Conservation (phyloP, 2,113 vertebrate genomes). For the Malaclemys terrapin region DNA sequence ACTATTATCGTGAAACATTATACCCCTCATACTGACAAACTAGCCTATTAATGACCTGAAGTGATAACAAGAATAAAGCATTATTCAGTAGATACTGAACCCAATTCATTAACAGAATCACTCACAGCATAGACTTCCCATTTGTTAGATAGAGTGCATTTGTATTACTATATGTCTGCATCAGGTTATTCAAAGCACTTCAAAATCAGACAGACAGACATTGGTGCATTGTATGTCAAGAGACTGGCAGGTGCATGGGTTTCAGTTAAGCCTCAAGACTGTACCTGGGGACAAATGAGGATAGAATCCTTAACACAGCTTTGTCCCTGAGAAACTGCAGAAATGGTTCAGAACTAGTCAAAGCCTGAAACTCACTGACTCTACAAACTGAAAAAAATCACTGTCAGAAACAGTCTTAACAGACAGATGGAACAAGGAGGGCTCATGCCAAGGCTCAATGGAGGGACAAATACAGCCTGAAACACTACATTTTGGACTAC, state of each 20-base stretch:
- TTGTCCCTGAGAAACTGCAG: background rate
- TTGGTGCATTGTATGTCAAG: background rate
- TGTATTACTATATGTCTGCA: background rate
- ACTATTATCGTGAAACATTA: conserved; percentile 6
- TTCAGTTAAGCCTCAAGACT: background rate
- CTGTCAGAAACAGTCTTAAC: background rate
- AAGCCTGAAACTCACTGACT: background rate
- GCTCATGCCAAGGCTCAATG: background rate
- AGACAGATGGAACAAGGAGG: background rate
- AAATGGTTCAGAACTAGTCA: background rate
- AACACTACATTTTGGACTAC: background rate
- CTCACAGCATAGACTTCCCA: background rate
- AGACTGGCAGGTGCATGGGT: background rate
- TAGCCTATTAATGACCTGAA: conserved; percentile 3
- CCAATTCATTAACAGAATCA: conserved; percentile 33
- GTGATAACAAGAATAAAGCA: background rate
- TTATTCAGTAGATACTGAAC: background rate
- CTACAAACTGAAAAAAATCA: background rate
- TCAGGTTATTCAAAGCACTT: background rate
- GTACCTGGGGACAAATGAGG: background rate
- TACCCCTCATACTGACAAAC: background rate
- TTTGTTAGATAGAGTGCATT: background rate
- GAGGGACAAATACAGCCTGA: background rate
- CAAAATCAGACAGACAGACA: background rate
- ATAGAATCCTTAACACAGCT: conserved; percentile 1